Evolutionary conservation across 2,797 vertebrate genomes (phyloP).

Genomic region (Diceros bicornis): DNA sequence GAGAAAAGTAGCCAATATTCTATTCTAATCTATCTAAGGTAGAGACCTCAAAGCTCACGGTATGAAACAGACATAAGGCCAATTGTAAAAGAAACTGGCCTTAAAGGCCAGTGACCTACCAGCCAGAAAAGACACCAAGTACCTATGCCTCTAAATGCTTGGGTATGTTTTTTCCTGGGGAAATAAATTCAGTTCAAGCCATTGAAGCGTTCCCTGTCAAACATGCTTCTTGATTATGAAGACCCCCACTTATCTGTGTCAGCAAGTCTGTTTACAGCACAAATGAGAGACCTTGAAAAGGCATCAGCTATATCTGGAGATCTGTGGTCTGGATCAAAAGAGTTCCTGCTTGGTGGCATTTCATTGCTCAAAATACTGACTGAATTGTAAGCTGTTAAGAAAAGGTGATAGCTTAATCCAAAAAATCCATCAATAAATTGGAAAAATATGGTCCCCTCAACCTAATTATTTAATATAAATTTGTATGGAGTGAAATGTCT

Average conservation of each 20-base stretch:
- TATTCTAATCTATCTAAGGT: background rate
- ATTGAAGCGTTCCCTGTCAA: background rate
- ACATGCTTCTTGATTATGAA: background rate
- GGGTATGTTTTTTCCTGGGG: background rate
- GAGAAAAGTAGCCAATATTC: background rate
- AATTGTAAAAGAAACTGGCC: background rate
- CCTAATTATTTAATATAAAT: background rate
- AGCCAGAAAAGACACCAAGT: background rate
- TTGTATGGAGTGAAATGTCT: background rate
- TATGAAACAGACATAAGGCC: background rate
- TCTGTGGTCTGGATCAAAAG: background rate
- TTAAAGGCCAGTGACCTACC: background rate
- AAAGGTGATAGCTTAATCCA: background rate
- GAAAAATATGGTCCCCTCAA: background rate
- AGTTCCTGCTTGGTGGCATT: background rate
- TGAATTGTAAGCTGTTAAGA: background rate
- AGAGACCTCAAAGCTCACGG: background rate
- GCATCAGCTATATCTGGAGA: background rate
- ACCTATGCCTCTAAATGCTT: background rate
- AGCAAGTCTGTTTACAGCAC: background rate
- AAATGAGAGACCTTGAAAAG: conserved; percentile 11
- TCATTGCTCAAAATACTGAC: background rate
- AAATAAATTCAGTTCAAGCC: background rate
- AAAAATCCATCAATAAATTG: background rate
- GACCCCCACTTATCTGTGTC: background rate